Percentiles rank a stretch among this genome's conserved stretches.
Evolutionary conservation across 2,113 vertebrate species (phyloP).

Genomic region (Epinephelus cyanopodus): DNA sequence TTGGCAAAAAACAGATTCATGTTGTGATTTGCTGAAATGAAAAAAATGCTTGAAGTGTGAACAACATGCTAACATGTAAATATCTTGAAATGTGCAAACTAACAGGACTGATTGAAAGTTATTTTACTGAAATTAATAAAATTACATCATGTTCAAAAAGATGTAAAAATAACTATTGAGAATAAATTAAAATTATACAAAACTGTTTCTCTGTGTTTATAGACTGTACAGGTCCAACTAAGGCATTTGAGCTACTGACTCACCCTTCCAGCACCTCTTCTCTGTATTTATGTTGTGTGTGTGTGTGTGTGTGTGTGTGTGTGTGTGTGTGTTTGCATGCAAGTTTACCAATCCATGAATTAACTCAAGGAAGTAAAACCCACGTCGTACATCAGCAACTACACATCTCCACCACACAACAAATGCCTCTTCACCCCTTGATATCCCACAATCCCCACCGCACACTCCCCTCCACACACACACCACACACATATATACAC

Average conservation of each 20-base stretch:
- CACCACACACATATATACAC: constrained; percentile 4
- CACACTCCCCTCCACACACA: background rate
- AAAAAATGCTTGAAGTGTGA: background rate
- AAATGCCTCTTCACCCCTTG: constrained; percentile 57
- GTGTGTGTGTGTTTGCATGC: constrained; percentile 4
- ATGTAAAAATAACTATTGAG: background rate
- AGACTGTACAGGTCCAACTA: background rate
- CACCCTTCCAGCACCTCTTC: background rate
- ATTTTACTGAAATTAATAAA: too few relatives aligned
- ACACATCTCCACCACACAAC: constrained; percentile 48
- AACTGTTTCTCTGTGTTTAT: background rate
- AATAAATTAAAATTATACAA: background rate
- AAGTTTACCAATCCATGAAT: constrained; percentile 42
- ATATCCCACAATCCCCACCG: constrained; percentile 17
- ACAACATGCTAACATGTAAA: background rate
- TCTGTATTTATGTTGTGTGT: background rate
- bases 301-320: background rate
- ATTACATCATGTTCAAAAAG: background rate
- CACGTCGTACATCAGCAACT: constrained; percentile 26
- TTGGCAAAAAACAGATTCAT: background rate
- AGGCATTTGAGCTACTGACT: constrained; percentile 9
- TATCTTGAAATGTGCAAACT: background rate
- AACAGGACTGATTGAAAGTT: too few relatives aligned
- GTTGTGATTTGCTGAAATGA: background rate
- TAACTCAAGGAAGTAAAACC: constrained; percentile 39